Conservation (phyloP, 2,113 vertebrate genomes). For the Sigmodon hispidus region DNA sequence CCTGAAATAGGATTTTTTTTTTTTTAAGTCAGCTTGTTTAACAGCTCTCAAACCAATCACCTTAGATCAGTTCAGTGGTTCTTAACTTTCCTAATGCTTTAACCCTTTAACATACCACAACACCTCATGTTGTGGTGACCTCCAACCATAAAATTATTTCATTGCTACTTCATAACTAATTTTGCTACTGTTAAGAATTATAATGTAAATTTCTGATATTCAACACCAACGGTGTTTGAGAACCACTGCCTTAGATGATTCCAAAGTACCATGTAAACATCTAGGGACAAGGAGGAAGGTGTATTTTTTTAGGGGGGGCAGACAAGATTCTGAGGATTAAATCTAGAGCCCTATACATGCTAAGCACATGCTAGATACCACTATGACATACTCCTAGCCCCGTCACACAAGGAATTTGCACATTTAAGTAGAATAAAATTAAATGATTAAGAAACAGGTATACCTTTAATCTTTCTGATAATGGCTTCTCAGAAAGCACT, state of each 20-base stretch:
- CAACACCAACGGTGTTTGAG: background rate
- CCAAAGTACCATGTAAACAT: slow-evolving; percentile 12
- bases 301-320: background rate
- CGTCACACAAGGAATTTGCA: background rate
- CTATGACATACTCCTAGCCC: background rate
- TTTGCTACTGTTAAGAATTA: background rate
- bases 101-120: background rate
- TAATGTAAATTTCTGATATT: background rate
- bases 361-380: background rate
- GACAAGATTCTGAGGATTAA: background rate
- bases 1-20: slow-evolving; percentile 85
- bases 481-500: slow-evolving; percentile 87
- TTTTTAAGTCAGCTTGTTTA: slow-evolving; percentile 43
- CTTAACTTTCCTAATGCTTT: background rate
- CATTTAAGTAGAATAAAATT: slow-evolving; percentile 35
- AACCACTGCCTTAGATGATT: slow-evolving; percentile 12
- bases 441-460: slow-evolving; percentile 29
- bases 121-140: background rate
- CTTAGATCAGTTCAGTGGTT: background rate
- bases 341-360: no score
- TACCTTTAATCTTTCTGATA: slow-evolving; percentile 95
- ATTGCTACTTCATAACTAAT: background rate
- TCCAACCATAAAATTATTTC: background rate
- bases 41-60: background rate
- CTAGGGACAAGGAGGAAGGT: background rate